Base-by-base conservation (phyloP, 2,797 vertebrate species). In the Acanthiza pusilla region DNA sequence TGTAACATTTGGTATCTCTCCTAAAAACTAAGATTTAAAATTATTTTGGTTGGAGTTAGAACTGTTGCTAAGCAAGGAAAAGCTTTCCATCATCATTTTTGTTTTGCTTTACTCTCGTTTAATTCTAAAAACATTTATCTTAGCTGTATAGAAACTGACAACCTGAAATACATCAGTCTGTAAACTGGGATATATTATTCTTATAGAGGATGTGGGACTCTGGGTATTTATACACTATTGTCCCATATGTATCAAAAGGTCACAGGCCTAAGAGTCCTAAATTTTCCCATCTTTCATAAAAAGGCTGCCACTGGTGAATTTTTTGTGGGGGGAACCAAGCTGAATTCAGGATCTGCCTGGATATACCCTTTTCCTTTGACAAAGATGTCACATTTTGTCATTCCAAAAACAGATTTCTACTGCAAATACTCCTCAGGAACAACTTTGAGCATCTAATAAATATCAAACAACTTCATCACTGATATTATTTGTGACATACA, bases 371-470 rank as follows among this genome's bases (percentile, higher is more conserved):
- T 88, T 76, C 13, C 66, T 77, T 96, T 96, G 81, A 87, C 78
- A 94, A 94, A 95, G 55, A 61, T 43, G 23, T 81, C 54, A 63
- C 38, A 63, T 91, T 95, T 90, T 94, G 53, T 94, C 60, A 91
- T 94, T 92, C 78, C 25, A 95, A 82, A 96, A 96, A 80, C 77
- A 82, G 16, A 65, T 96, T 88, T 93, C 27, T 95, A 45, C 94
- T 96, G 93, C 48, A 96, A 96, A 94, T 86, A 94, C 83, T 91
- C 66, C 36, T 88, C 61, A 55, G 88, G 20, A 96, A 92, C 36
- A 88, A 70, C 53, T 76, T 91, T 54, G 84, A 93, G 40, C 40
- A 87, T 92, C 34, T 75, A 94, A 90, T 93, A 96, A 95, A 82
- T 63, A 81, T 77, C 67, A 88, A 91, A 90, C 65, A 17, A 88